A percentile compares a stretch with the other conserved stretches of the same genome.
These are phyloP conservation scores for Larimichthys polyactis DNA, from an alignment of 2,113 vertebrate species.

Conservation along the genomic window DNA sequence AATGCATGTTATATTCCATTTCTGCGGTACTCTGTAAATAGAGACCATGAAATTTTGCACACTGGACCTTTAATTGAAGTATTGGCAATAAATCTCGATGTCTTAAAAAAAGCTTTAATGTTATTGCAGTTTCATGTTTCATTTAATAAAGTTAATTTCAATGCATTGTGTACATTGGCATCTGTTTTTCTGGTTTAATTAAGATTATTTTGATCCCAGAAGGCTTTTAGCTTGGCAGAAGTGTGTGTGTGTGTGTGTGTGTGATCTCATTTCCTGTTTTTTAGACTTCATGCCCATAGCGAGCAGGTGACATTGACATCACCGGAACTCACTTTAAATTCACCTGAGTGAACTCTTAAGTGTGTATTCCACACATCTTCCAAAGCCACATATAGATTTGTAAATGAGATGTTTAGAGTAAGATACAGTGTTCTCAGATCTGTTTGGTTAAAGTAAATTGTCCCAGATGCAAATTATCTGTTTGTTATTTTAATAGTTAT, in stretches of 20 bases:
- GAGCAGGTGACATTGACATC: background rate
- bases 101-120: conserved; percentile 35
- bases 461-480: background rate
- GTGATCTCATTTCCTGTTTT: conserved; percentile 12
- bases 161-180: background rate
- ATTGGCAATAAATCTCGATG: background rate
- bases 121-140: conserved; percentile 16
- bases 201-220: background rate
- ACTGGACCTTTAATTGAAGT: background rate
- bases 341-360: background rate
- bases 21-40: too few species aligned
- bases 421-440: background rate
- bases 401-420: background rate
- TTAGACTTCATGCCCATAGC: background rate
- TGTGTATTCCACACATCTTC: background rate
- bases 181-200: background rate
- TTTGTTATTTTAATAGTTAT: too few species aligned
- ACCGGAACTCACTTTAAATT: background rate
- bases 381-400: background rate
- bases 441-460: background rate
- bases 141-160: conserved; percentile 36
- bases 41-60: too few species aligned
- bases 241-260: background rate
- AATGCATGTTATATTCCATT: too few species aligned
- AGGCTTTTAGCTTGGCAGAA: background rate